phyloP scores from a whole-genome alignment of 64 coral and sea anemone species.

The Stichodactyla mertensii region DNA sequence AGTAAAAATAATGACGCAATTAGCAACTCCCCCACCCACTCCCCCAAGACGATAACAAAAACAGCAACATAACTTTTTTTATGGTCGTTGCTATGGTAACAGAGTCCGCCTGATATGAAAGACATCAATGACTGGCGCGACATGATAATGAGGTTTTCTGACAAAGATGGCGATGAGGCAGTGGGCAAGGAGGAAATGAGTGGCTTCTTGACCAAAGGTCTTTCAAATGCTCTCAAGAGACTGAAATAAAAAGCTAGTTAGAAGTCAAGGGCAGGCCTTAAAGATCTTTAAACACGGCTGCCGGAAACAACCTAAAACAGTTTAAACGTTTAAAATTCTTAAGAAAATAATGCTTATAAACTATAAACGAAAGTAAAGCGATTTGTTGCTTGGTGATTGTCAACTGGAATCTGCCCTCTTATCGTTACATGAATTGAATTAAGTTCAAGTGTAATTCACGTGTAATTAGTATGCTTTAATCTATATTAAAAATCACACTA shows the following conservation, averaged over 20 bases:
- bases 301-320: too few species aligned
- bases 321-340: background rate
- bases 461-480: background rate
- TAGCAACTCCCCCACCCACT: background rate
- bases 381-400: background rate
- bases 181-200: constrained; percentile 68
- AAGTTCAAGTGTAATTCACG: background rate
- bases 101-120: constrained; percentile 81
- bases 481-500: background rate
- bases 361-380: background rate
- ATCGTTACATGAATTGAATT: background rate
- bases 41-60: too few species aligned
- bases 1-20: background rate
- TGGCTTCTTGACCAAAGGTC: constrained; percentile 43
- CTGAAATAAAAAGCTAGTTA: background rate
- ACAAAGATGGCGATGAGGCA: constrained; percentile 63
- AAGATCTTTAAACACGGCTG: background rate
- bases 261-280: background rate
- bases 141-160: constrained; percentile 69
- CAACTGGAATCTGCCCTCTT: background rate
- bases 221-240: constrained; percentile 6
- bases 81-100: background rate
- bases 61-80: background rate
- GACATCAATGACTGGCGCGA: constrained; percentile 70
- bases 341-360: background rate